Percentiles rank a stretch among this genome's conserved stretches.
Conservation (phyloP, 2,888 invertebrate species). For the Branchinecta sandiegonensis region DNA sequence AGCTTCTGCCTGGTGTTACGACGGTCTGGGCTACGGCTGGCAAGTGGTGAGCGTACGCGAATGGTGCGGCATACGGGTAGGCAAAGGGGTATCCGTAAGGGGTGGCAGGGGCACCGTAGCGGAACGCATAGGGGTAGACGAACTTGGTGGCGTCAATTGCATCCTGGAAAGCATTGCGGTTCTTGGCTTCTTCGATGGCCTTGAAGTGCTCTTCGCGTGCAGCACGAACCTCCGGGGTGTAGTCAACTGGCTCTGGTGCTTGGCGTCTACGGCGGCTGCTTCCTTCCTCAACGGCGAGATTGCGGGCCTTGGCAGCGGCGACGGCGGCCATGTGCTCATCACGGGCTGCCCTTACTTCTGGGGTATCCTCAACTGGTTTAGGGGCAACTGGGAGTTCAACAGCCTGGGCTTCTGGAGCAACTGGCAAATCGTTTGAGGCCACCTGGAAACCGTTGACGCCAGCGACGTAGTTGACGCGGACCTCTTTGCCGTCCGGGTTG, state of each 20-base stretch:
- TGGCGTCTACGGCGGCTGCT: constrained; percentile 17
- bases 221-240: constrained; percentile 21
- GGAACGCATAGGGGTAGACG: too few relatives aligned
- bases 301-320: constrained; percentile 17
- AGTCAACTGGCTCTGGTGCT: too few relatives aligned
- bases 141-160: too few relatives aligned
- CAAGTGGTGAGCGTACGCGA: too few relatives aligned
- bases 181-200: not conserved
- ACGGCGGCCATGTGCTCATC: constrained; percentile 25
- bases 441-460: constrained; percentile 37
- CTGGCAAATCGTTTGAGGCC: constrained; percentile 36
- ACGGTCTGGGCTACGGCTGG: too few relatives aligned
- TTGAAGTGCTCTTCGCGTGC: constrained; percentile 18
- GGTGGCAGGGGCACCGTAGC: too few relatives aligned
- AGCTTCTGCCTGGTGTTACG: too few relatives aligned
- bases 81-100: too few relatives aligned
- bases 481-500: constrained; percentile 36
- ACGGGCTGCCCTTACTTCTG: constrained; percentile 27
- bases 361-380: constrained; percentile 26
- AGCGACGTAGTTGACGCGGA: constrained; percentile 37
- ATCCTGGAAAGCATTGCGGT: too few relatives aligned
- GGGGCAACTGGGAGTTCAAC: constrained; percentile 21
- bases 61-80: too few relatives aligned
- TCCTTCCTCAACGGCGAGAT: constrained; percentile 4
- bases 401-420: constrained; percentile 22